These are phyloP conservation scores for Nannospalax galili DNA, from an alignment of 2,113 vertebrate genomes.

Conservation along the genomic window DNA sequence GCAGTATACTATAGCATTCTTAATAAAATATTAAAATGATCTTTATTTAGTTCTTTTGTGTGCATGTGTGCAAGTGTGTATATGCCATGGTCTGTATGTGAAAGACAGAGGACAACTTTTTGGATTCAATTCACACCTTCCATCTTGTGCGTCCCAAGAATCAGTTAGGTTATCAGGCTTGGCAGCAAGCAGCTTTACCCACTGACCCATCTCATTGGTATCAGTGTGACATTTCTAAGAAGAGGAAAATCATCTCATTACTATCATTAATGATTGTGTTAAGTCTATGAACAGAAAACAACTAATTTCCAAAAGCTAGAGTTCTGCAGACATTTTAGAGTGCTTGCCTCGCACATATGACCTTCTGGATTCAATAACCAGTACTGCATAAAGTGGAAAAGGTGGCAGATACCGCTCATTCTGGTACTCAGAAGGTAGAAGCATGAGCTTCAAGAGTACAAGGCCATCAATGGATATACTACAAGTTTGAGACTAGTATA, in stretches of 20 bases:
- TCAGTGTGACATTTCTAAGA: not conserved
- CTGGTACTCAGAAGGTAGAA: too few relatives aligned
- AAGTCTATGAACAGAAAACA: not conserved
- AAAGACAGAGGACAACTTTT: not conserved
- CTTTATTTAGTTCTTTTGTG: not conserved
- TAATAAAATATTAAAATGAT: too few relatives aligned
- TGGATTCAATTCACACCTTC: too few relatives aligned
- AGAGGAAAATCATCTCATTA: not conserved
- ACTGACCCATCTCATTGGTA: not conserved
- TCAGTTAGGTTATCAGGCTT: too few relatives aligned
- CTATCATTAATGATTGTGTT: not conserved
- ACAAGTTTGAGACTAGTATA: not conserved
- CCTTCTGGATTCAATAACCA: too few relatives aligned
- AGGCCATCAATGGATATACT: not conserved
- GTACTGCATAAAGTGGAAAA: too few relatives aligned
- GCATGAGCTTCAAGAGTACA: not conserved
- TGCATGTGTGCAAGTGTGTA: not conserved
- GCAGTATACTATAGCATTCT: not conserved
- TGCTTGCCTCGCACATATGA: not conserved
- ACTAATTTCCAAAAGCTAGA: not conserved
- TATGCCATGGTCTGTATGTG: not conserved
- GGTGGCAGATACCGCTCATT: not conserved
- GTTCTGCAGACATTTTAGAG: not conserved
- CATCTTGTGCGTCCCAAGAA: not conserved
- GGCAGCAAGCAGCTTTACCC: not conserved